Conservation (phyloP, 2,888 invertebrate genomes). For the Ennomos quercinarius region DNA sequence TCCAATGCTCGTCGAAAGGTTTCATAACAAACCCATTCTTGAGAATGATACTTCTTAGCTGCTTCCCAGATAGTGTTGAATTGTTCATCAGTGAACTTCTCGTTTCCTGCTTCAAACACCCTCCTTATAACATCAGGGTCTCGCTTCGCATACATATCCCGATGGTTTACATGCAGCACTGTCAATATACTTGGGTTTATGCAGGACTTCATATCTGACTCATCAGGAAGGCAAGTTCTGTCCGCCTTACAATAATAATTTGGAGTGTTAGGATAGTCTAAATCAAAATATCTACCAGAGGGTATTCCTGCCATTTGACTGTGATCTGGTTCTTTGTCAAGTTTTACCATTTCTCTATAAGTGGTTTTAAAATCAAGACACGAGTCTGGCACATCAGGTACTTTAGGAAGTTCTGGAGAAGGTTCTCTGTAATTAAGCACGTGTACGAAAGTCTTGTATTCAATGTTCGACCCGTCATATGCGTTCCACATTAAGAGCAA, state of each 20-base stretch:
- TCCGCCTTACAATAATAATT: conserved; percentile 58
- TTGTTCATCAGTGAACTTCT: conserved; percentile 73
- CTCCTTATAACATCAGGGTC: conserved; percentile 64
- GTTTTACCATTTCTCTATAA: conserved; percentile 73
- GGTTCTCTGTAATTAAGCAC: conserved; percentile 75
- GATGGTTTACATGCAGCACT: conserved; percentile 62
- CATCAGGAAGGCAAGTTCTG: conserved; percentile 63
- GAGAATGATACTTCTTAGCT: conserved; percentile 76
- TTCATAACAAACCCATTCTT: conserved; percentile 83
- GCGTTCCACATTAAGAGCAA: conserved; percentile 76
- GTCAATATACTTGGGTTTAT: conserved; percentile 67
- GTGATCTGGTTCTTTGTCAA: conserved; percentile 52
- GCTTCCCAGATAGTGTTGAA: conserved; percentile 81
- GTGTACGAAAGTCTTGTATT: conserved; percentile 80
- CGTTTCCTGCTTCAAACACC: conserved; percentile 83
- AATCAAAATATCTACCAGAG: conserved; percentile 73
- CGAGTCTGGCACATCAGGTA: conserved; percentile 61
- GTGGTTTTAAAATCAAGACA: conserved; percentile 72
- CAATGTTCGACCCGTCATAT: conserved; percentile 71
- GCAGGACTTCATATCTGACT: conserved; percentile 66
- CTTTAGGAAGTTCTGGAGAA: conserved; percentile 70
- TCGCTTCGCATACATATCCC: conserved; percentile 70
- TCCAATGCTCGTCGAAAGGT: conserved; percentile 72
- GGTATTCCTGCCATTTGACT: conserved; percentile 68
- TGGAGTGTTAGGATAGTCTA: conserved; percentile 68